Evolutionary conservation across 2,797 vertebrate species (phyloP), one percentile per base, ranked within the genome.

Genomic region (Pseudomugil tenellus): DNA sequence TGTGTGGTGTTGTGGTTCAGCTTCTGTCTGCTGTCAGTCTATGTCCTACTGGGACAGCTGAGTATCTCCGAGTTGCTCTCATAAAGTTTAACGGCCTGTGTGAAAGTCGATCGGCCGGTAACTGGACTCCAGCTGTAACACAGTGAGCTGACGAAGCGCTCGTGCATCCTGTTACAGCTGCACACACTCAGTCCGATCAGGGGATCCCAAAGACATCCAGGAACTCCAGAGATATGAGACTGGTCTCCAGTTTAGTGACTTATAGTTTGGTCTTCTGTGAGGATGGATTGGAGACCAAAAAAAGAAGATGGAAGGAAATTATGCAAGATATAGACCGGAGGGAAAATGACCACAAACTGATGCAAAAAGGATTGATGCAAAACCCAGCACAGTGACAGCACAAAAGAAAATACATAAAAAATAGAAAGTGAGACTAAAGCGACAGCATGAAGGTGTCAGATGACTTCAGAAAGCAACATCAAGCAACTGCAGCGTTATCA

Each of bases 61-160:
- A 51, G 0, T 16, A 17, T 37, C 10, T 37, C 67, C 46, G 51
- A 72, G 58, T 41, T 12, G 55, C 46, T 67, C 49, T 53, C 10
- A 35, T 79, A 55, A 58, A 65, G 49, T 83, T 82, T 70, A 60
- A 79, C 67, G 62, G 71, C 41, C 51, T 11, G 65, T 17, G 66
- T 79, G 81, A 79, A 89, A 87, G 79, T 11, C 2, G 77, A 87
- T 56, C 62, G 17, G 17, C 10, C 1, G 0, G 77, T 63, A 78
- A 83, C 63, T 16, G 0, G 29, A 79, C 52, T 51, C 72, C 64
- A 4, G 72, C 76, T 71, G 74, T 69, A 61, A 58, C 74, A 61
- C 68, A 51, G 23, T 0, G 32, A 34, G 72, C 84, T 81, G 86
- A 81, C 39, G 64, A 77, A 66, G 83, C 62, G 66, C 57, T 48